Evolutionary conservation across 2,888 invertebrate species (phyloP), one percentile per base, ranked within the genome.

Genomic region (Synergus itoensis): DNA sequence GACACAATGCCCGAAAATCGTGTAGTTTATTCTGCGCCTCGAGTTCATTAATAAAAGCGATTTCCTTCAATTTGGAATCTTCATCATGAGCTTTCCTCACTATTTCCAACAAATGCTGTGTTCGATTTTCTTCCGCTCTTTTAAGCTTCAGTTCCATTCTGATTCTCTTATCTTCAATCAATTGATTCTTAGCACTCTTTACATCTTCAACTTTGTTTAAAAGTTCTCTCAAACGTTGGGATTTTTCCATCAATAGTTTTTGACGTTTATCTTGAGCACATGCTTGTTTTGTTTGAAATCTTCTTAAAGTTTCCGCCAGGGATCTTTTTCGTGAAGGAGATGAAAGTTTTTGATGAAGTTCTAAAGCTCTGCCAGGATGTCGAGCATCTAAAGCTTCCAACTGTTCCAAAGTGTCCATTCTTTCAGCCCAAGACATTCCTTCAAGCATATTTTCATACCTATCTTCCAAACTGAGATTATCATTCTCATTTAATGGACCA

Each of bases 41-140:
- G 63, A 99, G 93, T 86, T 97, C 97, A 91, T 99, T 99, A 80
- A 99, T 99, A 91, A 99, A 99, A 16, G 98, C 98, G 78, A 99
- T 99, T 93, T 99, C 99, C 83, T 98, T 97, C 5, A 98, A 94
- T 91, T 99, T 99, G 80, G 98, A 98, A 86, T 99, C 99, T 90
- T 99, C 99, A 87, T 99, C 99, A 89, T 99, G 99, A 0, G 99
- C 99, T 92, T 99, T 99, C 85, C 96, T 95, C 0, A 98, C 96
- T 84, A 98, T 98, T 90, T 95, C 97, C 91, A 95, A 89, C 62
- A 92, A 92, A 91, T 97, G 96, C 84, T 96, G 95, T 80, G 96
- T 96, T 28, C 99, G 94, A 89, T 99, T 99, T 89, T 98, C 98
- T 21, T 97, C 97, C 0, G 99, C 99, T 81, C 97, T 95, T 87